Evolutionary conservation across 2,888 invertebrate species (phyloP).

Genomic region (Rhopalosiphum nymphaeae): DNA sequence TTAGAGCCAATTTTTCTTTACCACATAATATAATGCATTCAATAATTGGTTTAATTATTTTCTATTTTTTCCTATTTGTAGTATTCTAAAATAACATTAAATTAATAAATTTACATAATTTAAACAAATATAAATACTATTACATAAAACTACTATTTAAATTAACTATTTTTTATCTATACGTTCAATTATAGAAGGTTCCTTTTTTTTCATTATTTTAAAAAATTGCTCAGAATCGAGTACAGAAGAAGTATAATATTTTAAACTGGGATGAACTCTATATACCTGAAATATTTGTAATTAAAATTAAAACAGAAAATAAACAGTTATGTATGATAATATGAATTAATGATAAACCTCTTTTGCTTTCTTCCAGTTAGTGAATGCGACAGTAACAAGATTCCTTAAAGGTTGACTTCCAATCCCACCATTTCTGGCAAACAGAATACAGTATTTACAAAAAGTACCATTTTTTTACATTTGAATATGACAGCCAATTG

Average conservation of each 20-base stretch:
- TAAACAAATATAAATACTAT: too few relatives aligned
- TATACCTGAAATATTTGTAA: not conserved
- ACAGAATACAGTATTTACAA: slow-evolving; percentile 58
- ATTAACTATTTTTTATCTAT: slow-evolving; percentile 2
- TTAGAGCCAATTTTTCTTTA: not conserved
- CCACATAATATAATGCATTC: slow-evolving; percentile 34
- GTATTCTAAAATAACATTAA: too few relatives aligned
- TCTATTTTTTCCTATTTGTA: not conserved
- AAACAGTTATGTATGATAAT: not conserved
- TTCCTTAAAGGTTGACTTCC: slow-evolving; percentile 55
- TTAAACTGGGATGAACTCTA: slow-evolving; percentile 1
- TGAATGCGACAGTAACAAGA: slow-evolving; percentile 30
- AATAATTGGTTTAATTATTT: slow-evolving; percentile 18
- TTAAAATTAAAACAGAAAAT: not conserved
- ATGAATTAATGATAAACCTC: slow-evolving; percentile 8
- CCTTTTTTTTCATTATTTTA: not conserved
- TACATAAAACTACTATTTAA: too few relatives aligned
- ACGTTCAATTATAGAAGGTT: not conserved
- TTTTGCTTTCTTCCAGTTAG: slow-evolving; percentile 48
- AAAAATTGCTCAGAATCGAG: slow-evolving; percentile 24
- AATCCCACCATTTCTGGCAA: slow-evolving; percentile 46
- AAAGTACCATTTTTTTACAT: slow-evolving; percentile 42
- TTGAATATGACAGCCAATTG: slow-evolving; percentile 55
- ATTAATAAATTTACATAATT: not conserved
- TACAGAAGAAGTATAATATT: slow-evolving; percentile 18